Conservation (phyloP, 2,888 invertebrate species). For the Agonopterix subpropinquella region DNA sequence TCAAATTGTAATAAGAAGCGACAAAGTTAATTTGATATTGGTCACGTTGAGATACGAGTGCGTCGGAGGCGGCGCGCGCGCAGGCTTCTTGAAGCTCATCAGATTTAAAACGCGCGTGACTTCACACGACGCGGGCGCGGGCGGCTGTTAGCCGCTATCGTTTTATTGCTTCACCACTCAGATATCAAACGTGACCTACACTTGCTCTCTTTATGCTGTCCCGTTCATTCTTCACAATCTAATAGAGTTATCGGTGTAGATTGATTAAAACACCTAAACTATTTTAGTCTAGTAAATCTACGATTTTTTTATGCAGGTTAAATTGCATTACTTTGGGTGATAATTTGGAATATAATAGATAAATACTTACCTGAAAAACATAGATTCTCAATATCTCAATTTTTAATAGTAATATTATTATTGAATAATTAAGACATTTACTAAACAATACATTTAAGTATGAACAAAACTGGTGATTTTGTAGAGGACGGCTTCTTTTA, state of each 20-base stretch:
- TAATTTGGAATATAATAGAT: too few species aligned
- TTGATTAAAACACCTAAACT: constrained; percentile 13
- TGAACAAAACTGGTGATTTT: too few species aligned
- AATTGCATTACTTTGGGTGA: too few species aligned
- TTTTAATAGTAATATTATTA: too few species aligned
- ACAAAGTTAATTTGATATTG: constrained; percentile 13
- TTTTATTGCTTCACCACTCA: constrained; percentile 23
- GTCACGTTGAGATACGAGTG: constrained; percentile 7
- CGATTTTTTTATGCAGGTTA: too few species aligned
- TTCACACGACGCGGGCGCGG: constrained; percentile 30
- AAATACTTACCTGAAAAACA: too few species aligned
- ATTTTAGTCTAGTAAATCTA: background rate
- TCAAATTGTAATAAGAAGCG: constrained; percentile 1
- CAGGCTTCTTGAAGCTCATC: constrained; percentile 29
- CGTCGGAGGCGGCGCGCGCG: constrained; percentile 9
- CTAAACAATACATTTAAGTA: too few species aligned
- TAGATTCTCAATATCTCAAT: too few species aligned
- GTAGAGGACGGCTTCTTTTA: too few species aligned
- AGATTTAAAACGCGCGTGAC: constrained; percentile 35
- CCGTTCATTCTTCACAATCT: background rate
- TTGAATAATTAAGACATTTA: too few species aligned
- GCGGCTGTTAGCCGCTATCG: constrained; percentile 20
- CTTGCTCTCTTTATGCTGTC: constrained; percentile 7
- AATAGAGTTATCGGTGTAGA: constrained; percentile 1
- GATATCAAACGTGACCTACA: constrained; percentile 19